These are phyloP conservation scores for Prolemur simus DNA, from an alignment of 2,113 vertebrate species.

Conservation along the genomic window DNA sequence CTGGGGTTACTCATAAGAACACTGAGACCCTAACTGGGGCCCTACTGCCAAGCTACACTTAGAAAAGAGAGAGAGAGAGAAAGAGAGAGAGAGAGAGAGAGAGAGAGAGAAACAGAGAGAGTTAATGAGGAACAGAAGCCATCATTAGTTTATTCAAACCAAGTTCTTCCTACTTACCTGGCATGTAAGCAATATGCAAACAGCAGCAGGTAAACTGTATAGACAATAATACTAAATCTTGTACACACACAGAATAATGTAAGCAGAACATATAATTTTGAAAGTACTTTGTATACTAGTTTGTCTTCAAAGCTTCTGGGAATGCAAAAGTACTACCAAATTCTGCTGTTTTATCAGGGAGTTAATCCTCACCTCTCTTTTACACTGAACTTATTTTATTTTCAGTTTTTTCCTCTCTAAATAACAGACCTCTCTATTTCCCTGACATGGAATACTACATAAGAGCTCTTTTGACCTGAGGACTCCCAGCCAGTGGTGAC, in stretches of 20 bases:
- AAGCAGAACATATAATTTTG: neutral
- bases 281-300: neutral
- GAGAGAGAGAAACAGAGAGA: neutral
- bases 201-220: neutral
- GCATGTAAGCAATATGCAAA: constrained; percentile 29
- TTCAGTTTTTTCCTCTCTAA: neutral
- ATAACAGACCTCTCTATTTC: neutral
- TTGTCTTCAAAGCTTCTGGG: neutral
- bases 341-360: neutral
- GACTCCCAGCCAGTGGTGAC: neutral
- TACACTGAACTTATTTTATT: neutral
- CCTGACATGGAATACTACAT: neutral
- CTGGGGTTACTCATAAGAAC: neutral
- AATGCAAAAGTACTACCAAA: constrained; percentile 20
- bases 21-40: neutral
- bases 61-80: neutral
- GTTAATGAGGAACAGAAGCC: neutral
- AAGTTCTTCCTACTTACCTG: neutral
- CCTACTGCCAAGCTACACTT: neutral
- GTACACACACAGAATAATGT: neutral
- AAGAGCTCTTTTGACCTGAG: neutral
- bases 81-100: no score
- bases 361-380: neutral
- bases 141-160: constrained; percentile 20
- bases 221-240: neutral